Evolutionary conservation across 1,140 invertebrate genomes (phyloP).

Genomic region (Catajapyx aquilonaris): DNA sequence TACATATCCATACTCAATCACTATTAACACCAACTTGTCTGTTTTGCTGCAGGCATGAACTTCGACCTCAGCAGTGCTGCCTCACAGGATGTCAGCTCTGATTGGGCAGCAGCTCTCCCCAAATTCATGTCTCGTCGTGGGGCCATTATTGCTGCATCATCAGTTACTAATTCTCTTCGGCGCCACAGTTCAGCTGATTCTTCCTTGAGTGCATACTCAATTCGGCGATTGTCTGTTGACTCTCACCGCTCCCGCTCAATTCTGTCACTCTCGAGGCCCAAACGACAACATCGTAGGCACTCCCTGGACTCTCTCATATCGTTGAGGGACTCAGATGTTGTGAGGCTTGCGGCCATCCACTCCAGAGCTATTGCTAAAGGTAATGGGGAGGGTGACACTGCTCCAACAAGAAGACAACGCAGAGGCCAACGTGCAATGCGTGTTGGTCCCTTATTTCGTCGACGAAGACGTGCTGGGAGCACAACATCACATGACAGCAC

Average conservation of each 20-base stretch:
- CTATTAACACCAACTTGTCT: slow-evolving; percentile 5
- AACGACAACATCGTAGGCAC: slow-evolving; percentile 30
- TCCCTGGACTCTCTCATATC: slow-evolving; percentile 67
- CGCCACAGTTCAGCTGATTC: not conserved
- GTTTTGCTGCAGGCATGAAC: slow-evolving; percentile 33
- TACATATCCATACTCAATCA: too few species aligned
- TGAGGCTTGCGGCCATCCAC: not conserved
- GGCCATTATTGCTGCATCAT: slow-evolving; percentile 37
- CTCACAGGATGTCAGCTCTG: slow-evolving; percentile 49
- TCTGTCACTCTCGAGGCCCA: slow-evolving; percentile 4
- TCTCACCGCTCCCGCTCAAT: slow-evolving; percentile 19
- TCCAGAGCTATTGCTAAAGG: not conserved
- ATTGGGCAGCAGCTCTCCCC: slow-evolving; percentile 71
- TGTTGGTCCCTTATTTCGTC: too few species aligned
- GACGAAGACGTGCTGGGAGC: too few species aligned
- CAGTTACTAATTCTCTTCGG: slow-evolving; percentile 10
- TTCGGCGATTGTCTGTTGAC: slow-evolving; percentile 52
- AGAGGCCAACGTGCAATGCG: too few species aligned
- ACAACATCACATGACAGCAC: too few species aligned
- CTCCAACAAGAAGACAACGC: too few species aligned
- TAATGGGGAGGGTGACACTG: too few species aligned
- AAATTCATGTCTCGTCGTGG: slow-evolving; percentile 61
- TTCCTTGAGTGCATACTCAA: not conserved
- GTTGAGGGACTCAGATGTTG: slow-evolving; percentile 51
- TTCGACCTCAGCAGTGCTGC: slow-evolving; percentile 60